Evolutionary conservation across 2,797 vertebrate species (phyloP).

Genomic region (Gephyroberyx darwinii): DNA sequence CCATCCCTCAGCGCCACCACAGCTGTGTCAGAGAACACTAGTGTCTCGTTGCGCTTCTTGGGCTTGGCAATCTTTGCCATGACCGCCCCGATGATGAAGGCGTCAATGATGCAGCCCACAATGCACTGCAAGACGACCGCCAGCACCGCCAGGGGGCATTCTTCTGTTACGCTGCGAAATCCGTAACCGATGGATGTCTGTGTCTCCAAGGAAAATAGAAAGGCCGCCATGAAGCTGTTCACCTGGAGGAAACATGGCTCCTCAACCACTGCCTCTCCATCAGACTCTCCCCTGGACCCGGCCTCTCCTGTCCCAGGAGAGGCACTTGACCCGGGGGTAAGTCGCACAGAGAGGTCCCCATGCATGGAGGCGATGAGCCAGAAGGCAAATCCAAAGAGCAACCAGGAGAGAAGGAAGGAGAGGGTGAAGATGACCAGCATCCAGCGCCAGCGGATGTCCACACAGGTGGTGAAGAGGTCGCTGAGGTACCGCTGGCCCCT

Average conservation of each 20-base stretch:
- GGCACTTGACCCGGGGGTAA: slow-evolving; percentile 65
- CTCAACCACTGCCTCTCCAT: slow-evolving; percentile 59
- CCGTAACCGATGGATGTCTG: slow-evolving; percentile 93
- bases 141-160: slow-evolving; percentile 90
- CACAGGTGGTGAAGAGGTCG: slow-evolving; percentile 94
- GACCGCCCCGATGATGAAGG: slow-evolving; percentile 94
- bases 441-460: slow-evolving; percentile 96
- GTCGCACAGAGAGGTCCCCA: slow-evolving; percentile 79
- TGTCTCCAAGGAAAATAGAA: slow-evolving; percentile 91
- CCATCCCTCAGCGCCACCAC: slow-evolving; percentile 89
- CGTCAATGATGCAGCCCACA: slow-evolving; percentile 93
- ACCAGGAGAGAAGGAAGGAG: slow-evolving; percentile 93
- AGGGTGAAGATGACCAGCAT: slow-evolving; percentile 94
- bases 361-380: slow-evolving; percentile 91
- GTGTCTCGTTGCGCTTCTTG: slow-evolving; percentile 94
- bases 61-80: slow-evolving; percentile 97
- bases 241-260: slow-evolving; percentile 91
- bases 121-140: slow-evolving; percentile 95
- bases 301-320: slow-evolving; percentile 62
- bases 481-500: slow-evolving; percentile 91
- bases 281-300: slow-evolving; percentile 60
- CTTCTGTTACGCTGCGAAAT: slow-evolving; percentile 92
- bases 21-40: slow-evolving; percentile 89
- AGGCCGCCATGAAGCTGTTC: slow-evolving; percentile 92
- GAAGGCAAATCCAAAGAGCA: slow-evolving; percentile 91